These are phyloP conservation scores for Limnephilus lunatus DNA, from an alignment of 2,888 invertebrate species.

Conservation along the genomic window DNA sequence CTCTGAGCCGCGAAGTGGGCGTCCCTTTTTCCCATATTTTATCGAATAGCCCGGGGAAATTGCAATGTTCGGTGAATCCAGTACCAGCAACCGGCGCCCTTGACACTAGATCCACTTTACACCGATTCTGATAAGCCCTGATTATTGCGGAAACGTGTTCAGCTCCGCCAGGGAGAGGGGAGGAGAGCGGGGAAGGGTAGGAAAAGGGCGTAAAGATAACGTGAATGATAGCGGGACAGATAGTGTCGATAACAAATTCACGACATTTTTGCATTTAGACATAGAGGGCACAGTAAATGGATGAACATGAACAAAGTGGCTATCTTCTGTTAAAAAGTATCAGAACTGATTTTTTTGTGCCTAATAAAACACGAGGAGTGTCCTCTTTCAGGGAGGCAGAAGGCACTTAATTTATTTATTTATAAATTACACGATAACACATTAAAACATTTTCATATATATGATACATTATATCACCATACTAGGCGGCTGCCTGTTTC, in stretches of 20 bases:
- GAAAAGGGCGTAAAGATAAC: not conserved
- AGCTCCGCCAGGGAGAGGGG: not conserved
- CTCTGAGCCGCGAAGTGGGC: not conserved
- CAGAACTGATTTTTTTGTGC: not conserved
- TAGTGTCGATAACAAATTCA: not conserved
- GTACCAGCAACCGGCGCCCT: not conserved
- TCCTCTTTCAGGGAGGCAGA: not conserved
- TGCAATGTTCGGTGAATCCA: not conserved
- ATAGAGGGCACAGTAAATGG: not conserved
- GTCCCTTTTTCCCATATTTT: not conserved
- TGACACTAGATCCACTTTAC: not conserved
- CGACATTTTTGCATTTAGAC: not conserved
- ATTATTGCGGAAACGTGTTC: not conserved
- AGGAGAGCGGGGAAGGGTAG: not conserved
- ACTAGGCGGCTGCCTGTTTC: too few relatives aligned
- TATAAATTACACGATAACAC: too few relatives aligned
- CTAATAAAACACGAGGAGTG: not conserved
- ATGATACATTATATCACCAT: too few relatives aligned
- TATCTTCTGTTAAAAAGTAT: not conserved
- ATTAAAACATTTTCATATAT: too few relatives aligned
- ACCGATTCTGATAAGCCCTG: not conserved
- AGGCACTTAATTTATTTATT: too few relatives aligned
- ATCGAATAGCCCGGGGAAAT: slow-evolving; percentile 24
- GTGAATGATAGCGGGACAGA: not conserved
- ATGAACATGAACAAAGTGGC: not conserved